Evolutionary conservation across 2,113 vertebrate species (phyloP).

Genomic region (Ictidomys tridecemlineatus): DNA sequence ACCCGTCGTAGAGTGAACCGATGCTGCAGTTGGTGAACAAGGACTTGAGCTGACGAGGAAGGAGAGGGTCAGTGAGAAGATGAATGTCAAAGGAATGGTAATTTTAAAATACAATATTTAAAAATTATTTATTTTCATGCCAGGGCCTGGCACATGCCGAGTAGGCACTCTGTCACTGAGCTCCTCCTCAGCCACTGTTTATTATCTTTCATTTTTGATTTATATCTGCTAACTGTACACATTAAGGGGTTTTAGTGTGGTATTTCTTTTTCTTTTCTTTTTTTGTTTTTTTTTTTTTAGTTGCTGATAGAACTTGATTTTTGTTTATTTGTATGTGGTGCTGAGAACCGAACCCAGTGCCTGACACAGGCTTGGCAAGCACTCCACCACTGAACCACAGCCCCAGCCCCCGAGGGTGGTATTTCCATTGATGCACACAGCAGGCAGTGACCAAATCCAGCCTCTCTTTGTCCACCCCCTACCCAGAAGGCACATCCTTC

Average conservation of each 20-base stretch:
- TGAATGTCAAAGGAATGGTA: not conserved
- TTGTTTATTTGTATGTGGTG: too few species aligned
- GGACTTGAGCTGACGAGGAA: slow-evolving; percentile 66
- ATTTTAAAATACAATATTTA: not conserved
- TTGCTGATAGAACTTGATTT: too few species aligned
- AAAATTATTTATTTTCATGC: not conserved
- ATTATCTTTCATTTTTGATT: not conserved
- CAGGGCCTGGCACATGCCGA: not conserved
- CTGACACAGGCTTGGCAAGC: too few species aligned
- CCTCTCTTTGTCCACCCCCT: too few species aligned
- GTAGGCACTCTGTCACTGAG: too few species aligned
- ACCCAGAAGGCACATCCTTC: not conserved
- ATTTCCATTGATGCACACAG: not conserved
- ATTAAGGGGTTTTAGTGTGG: not conserved
- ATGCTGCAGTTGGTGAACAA: slow-evolving; percentile 79
- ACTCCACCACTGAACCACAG: too few species aligned
- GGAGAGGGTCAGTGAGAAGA: not conserved
- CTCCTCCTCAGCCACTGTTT: not conserved
- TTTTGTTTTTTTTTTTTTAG: too few species aligned
- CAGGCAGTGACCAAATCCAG: too few species aligned
- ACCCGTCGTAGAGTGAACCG: slow-evolving; percentile 75
- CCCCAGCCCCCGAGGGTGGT: too few species aligned
- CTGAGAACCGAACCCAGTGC: too few species aligned
- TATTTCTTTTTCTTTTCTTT: too few species aligned
- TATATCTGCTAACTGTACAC: not conserved